Evolutionary conservation across 2,797 vertebrate genomes (phyloP).

Genomic region (Gymnoscopelus braueri): DNA sequence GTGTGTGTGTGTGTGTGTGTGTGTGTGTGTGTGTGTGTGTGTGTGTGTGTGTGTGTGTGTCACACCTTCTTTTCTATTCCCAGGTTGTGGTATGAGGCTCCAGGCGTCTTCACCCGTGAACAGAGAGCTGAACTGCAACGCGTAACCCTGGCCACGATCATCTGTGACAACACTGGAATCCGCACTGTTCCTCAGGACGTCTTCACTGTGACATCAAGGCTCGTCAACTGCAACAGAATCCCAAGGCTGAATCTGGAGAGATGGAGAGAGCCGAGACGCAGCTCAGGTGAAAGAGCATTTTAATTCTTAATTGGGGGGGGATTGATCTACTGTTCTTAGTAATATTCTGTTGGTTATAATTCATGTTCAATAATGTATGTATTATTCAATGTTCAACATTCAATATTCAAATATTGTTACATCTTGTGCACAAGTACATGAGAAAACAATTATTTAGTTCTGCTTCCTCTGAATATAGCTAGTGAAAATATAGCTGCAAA

Average conservation of each 20-base stretch:
- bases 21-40: too few relatives aligned
- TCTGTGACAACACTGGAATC: constrained; percentile 90
- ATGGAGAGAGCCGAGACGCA: neutral
- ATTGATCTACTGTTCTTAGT: too few relatives aligned
- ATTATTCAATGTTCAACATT: neutral
- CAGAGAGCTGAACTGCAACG: constrained; percentile 74
- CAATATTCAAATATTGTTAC: neutral
- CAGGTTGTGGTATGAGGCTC: constrained; percentile 91
- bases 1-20: neutral
- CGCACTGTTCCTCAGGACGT: constrained; percentile 73
- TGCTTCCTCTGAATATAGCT: neutral
- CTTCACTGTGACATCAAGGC: constrained; percentile 65
- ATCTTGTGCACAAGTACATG: neutral
- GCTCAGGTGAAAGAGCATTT: constrained; percentile 25
- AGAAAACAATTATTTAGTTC: neutral
- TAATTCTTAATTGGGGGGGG: too few relatives aligned
- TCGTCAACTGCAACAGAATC: constrained; percentile 70
- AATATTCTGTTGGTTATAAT: neutral
- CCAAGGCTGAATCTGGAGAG: constrained; percentile 78
- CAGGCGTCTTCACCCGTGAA: constrained; percentile 77
- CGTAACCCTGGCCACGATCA: constrained; percentile 75
- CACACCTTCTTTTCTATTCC: neutral
- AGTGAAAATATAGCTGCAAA: neutral
- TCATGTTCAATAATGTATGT: too few relatives aligned
- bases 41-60: neutral